Evolutionary conservation across 2,797 vertebrate species (phyloP), one percentile per base, ranked within the genome.

Genomic region (Sitta carolinensis): DNA sequence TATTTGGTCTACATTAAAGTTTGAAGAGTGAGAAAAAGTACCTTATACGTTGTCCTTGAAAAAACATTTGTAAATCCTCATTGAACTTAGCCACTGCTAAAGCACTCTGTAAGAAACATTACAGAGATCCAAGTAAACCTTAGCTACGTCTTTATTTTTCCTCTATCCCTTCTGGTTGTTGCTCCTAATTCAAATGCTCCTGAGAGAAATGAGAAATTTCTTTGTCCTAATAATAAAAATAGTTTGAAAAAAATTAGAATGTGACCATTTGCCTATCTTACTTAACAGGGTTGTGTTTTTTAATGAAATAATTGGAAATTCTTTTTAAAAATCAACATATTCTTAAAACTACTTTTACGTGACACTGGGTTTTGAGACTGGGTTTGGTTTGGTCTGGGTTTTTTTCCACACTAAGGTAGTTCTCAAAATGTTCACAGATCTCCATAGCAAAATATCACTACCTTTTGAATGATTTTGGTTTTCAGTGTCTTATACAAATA

Each of bases 301-400:
- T 21, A 2, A 17, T 32, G 32, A 32, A 67, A 45, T 58, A 52
- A 52, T 2, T 42, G 17, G 4, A 75, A 83, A 75, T 27, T 6
- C 2, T 86, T 54, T 21, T 3, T 1, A 40, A 78, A 69, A 75
- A 36, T 16, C 5, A 48, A 0, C 4, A 36, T 38, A 50, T 68
- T 68, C 9, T 34, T 52, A 34, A 63, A 63, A 11, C 23, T 54
- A 3, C 4, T 25, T 40, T 19, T 55, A 54, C 7, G 0, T 40
- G 29, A n/a, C 4, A 45, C 13, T 52, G 11, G 0, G 2, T 25
- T 68, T 87, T 51, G 8, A 55, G 11, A 62, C 59, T 69, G 15
- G 2, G 4, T 76, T 76, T 80, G 3, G 0, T 30, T 34, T 21
- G 10, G 10, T 19, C 11, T 57, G 5, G 5, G 4, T 5, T 66